Evolutionary conservation across 2,797 vertebrate species (phyloP), one percentile per base, ranked within the genome.

Genomic region (Antrozous pallidus): DNA sequence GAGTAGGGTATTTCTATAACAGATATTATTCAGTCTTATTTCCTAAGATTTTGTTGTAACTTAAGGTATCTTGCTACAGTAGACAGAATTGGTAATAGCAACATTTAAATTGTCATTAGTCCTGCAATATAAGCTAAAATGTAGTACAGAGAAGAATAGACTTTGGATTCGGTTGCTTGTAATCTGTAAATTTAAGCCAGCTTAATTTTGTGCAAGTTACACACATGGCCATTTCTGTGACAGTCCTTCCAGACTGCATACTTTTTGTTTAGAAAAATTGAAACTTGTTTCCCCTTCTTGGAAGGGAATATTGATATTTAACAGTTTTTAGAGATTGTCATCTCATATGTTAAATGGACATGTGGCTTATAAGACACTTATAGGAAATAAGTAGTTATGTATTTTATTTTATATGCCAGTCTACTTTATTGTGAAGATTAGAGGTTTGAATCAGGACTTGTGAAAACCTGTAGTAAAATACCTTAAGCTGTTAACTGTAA

Each of bases 1-100:
- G 97, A 98, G 97, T 98, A 98, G 98, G 98, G 98, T 98, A 99
- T 99, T 99, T 99, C 99, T 99, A 99, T 99, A 98, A 98, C 98
- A 98, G 98, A 98, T 98, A 98, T 98, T 98, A 99, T 98, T 98
- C 98, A 98, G 98, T 98, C 98, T 98, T 98, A 98, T 98, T 98
- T 98, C 98, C 96, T 98, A 98, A 98, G 98, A 98, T 99, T 98
- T 98, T 98, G 98, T 99, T 98, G 98, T 98, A 98, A 98, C 98
- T 98, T 98, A 99, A 99, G 98, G 98, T 99, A 98, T 98, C 98
- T 98, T 98, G 96, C 98, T 99, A 98, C 98, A 98, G 98, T 98
- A 99, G 98, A 98, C 98, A 98, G 96, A 98, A 98, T 97, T 97
- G 98, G 98, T 98, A 98, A 98, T 98, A 98, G 97, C 96, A 96